A percentile compares a stretch with the other conserved stretches of the same genome.
phyloP scores from a whole-genome alignment of 1,140 invertebrate species.

The Pantala flavescens region DNA sequence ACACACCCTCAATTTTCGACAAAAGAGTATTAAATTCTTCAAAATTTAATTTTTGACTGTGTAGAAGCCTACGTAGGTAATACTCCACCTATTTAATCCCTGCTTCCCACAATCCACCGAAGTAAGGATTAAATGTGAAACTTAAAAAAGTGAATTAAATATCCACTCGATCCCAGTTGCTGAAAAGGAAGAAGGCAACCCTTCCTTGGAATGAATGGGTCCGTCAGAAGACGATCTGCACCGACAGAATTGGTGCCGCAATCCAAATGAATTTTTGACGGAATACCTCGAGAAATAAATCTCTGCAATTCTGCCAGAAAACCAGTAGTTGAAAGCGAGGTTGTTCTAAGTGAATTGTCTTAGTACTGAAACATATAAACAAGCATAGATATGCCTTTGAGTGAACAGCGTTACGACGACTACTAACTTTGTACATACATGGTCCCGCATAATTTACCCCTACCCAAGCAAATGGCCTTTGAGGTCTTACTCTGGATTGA shows the following conservation, averaged over 20 bases:
- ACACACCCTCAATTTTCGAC: too few relatives aligned
- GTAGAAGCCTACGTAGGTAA: too few relatives aligned
- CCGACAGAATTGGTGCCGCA: constrained; percentile 33
- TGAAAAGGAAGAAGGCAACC: background rate
- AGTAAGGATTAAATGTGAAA: background rate
- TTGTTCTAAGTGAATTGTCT: background rate
- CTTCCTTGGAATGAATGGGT: background rate
- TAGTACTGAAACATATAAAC: too few relatives aligned
- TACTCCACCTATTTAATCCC: too few relatives aligned
- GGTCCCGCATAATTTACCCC: too few relatives aligned
- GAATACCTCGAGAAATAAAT: constrained; percentile 33
- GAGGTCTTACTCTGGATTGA: too few relatives aligned
- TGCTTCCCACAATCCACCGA: background rate
- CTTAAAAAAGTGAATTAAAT: background rate
- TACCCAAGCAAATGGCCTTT: too few relatives aligned
- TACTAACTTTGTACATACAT: too few relatives aligned
- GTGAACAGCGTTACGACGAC: too few relatives aligned
- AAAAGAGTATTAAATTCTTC: too few relatives aligned
- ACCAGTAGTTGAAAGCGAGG: constrained; percentile 26
- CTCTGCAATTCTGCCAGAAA: constrained; percentile 33
- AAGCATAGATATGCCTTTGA: too few relatives aligned
- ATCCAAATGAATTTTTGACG: constrained; percentile 28
- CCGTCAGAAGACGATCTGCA: constrained; percentile 16
- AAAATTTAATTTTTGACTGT: too few relatives aligned
- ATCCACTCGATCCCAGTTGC: background rate